phyloP scores from a whole-genome alignment of 2,113 vertebrate species.

The Nerophis lumbriciformis region DNA sequence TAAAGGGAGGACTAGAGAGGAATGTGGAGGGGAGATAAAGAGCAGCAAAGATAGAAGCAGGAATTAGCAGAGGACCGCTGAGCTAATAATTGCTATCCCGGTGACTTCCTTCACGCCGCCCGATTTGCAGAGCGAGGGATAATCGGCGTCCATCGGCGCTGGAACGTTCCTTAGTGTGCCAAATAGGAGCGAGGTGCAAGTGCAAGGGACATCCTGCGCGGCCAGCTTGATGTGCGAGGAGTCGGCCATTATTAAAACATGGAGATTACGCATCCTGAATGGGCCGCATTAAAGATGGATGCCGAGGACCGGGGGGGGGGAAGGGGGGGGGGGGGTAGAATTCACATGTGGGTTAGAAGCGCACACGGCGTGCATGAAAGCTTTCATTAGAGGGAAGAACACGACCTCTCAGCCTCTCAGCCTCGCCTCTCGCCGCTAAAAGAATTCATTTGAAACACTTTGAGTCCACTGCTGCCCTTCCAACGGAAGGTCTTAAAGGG shows the following conservation, averaged over 20 bases:
- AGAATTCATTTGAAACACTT: too few relatives aligned
- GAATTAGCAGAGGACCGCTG: constrained; percentile 2
- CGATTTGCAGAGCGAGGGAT: constrained; percentile 1
- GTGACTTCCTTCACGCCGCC: too few relatives aligned
- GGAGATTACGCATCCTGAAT: constrained; percentile 8
- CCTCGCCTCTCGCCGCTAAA: not conserved
- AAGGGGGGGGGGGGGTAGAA: not conserved
- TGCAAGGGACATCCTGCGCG: too few relatives aligned
- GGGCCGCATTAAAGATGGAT: constrained; percentile 9
- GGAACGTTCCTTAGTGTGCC: constrained; percentile 1
- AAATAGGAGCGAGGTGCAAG: not conserved
- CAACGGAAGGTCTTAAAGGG: too few relatives aligned
- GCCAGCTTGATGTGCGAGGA: constrained; percentile 6
- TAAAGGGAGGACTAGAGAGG: not conserved
- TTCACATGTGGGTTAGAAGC: not conserved
- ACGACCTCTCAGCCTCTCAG: not conserved
- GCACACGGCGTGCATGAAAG: not conserved
- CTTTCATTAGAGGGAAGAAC: not conserved
- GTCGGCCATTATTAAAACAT: constrained; percentile 10
- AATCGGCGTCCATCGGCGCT: constrained; percentile 4
- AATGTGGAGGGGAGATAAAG: constrained; percentile 5
- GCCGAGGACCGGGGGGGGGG: not conserved
- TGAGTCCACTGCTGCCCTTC: too few relatives aligned
- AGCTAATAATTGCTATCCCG: constrained; percentile 4
- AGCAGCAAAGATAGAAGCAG: constrained; percentile 1